Conservation (phyloP, 2,888 invertebrate genomes). For the Euplexia lucipara region DNA sequence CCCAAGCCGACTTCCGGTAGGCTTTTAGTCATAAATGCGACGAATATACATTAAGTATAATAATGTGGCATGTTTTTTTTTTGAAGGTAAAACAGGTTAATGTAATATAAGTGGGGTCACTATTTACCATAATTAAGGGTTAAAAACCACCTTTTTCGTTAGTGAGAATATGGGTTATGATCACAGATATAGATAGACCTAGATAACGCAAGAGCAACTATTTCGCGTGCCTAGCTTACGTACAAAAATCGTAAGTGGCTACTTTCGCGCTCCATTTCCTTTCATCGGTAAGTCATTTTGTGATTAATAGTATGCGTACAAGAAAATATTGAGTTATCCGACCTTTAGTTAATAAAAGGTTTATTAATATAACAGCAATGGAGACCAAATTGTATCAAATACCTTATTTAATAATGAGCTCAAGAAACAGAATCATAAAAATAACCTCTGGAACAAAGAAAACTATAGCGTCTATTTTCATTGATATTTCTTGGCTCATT, state of each 20-base stretch:
- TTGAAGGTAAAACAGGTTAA: constrained; percentile 27
- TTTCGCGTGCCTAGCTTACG: too few species aligned
- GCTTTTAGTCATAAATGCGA: constrained; percentile 66
- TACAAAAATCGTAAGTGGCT: too few species aligned
- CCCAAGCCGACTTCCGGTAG: constrained; percentile 69
- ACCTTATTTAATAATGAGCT: constrained; percentile 8
- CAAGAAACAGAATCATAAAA: constrained; percentile 3
- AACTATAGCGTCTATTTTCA: constrained; percentile 25
- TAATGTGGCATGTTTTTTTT: constrained; percentile 46
- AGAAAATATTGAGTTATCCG: background rate
- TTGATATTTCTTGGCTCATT: constrained; percentile 28
- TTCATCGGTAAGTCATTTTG: too few species aligned
- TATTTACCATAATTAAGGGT: constrained; percentile 15
- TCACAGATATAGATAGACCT: background rate
- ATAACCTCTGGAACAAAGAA: constrained; percentile 7
- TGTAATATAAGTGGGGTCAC: constrained; percentile 10
- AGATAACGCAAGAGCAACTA: too few species aligned
- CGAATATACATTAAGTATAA: constrained; percentile 50
- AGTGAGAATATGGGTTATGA: background rate
- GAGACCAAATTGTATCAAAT: constrained; percentile 5
- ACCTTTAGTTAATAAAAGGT: too few species aligned
- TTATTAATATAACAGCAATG: background rate
- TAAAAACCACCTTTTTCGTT: constrained; percentile 16
- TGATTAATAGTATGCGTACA: background rate
- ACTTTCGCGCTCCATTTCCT: too few species aligned